These are phyloP conservation scores for Apis florea DNA, from an alignment of 1,140 invertebrate species.

Conservation along the genomic window DNA sequence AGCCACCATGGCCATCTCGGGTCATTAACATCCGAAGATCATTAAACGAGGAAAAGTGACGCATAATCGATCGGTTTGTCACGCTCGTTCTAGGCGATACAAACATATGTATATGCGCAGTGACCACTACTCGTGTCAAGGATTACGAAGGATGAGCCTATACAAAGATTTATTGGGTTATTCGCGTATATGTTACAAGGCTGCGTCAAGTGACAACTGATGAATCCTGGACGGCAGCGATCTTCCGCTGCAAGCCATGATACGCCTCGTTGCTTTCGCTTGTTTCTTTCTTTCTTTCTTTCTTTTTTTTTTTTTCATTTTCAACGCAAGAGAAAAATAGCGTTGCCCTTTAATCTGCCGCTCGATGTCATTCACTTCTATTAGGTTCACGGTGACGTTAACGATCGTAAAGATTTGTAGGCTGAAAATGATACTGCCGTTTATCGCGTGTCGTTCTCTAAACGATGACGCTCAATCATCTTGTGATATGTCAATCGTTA, in stretches of 20 bases:
- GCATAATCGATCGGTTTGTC: not conserved
- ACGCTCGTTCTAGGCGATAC: too few relatives aligned
- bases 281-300: too few relatives aligned
- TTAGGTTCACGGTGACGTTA: too few relatives aligned
- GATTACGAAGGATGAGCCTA: slow-evolving; percentile 71
- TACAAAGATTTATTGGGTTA: slow-evolving; percentile 77
- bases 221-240: slow-evolving; percentile 34
- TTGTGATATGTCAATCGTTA: too few relatives aligned
- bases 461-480: too few relatives aligned
- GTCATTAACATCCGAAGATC: slow-evolving; percentile 58
- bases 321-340: too few relatives aligned
- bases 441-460: too few relatives aligned
- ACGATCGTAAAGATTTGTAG: too few relatives aligned
- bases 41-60: slow-evolving; percentile 49
- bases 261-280: not conserved
- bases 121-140: slow-evolving; percentile 71
- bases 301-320: too few relatives aligned
- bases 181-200: slow-evolving; percentile 79
- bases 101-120: slow-evolving; percentile 18
- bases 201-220: slow-evolving; percentile 53
- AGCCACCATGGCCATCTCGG: not conserved
- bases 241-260: slow-evolving; percentile 37
- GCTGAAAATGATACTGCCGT: too few relatives aligned
- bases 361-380: too few relatives aligned
- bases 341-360: too few relatives aligned